These are phyloP conservation scores for Pteruthius melanotis DNA, from an alignment of 2,113 vertebrate genomes.

Conservation along the genomic window DNA sequence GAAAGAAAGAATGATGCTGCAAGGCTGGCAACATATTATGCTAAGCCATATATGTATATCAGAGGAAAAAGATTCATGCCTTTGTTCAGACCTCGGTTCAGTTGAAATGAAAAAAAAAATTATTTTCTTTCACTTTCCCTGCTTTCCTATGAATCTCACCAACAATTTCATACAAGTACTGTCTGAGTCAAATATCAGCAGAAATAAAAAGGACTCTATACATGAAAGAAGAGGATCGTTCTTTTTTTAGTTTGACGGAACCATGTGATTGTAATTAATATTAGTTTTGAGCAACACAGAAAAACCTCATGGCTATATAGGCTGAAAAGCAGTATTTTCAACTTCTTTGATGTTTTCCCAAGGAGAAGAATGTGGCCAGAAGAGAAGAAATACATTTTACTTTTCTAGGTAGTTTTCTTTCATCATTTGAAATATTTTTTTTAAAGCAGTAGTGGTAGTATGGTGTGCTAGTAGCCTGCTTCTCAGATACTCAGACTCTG, in stretches of 20 bases:
- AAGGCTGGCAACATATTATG: neutral
- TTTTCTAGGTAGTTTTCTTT: neutral
- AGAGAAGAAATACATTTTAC: neutral
- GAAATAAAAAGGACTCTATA: neutral
- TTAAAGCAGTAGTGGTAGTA: neutral
- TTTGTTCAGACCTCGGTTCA: neutral
- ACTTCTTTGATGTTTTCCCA: constrained; percentile 2
- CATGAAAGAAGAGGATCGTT: neutral
- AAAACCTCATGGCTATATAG: neutral
- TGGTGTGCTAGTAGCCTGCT: neutral
- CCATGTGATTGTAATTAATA: constrained; percentile 3
- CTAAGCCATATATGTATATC: neutral
- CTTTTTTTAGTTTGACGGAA: neutral
- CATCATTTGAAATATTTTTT: neutral
- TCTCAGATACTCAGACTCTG: neutral
- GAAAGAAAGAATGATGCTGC: neutral
- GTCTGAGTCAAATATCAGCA: neutral
- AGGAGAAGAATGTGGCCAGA: neutral
- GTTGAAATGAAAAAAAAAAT: neutral
- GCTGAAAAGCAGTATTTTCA: neutral
- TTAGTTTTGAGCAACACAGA: neutral
- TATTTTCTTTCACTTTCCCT: neutral
- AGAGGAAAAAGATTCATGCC: neutral
- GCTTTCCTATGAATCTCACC: neutral
- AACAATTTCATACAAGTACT: neutral